Base-by-base conservation (phyloP, 2,797 vertebrate species). In the Vultur gryphus region DNA sequence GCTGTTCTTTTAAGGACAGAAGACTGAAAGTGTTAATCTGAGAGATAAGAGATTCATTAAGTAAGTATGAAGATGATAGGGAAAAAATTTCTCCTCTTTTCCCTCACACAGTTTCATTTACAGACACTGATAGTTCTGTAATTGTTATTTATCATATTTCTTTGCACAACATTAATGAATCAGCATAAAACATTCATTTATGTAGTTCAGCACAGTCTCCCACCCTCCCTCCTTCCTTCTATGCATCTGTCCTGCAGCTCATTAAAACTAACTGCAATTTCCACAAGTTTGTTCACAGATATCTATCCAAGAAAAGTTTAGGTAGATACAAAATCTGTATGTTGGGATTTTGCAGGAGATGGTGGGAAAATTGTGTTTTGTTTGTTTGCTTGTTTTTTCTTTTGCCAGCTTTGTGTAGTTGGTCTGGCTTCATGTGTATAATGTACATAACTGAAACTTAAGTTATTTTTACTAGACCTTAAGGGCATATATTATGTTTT, bases 71-170 rank as follows among this genome's bases (percentile, higher is more conserved):
- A 73, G 48, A 92, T 64, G 23, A 39, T 14, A 77, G 37, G 35
- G 43, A 93, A 87, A 19, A 75, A 54, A 85, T 78, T 83, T 87
- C 7, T 66, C 8, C 33, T 90, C 58, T 95, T 78, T 78, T 91
- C 57, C 54, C 91, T 84, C 4, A 0, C 54, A 28, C 33, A 52
- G 46, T 91, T 89, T 84, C 90, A 79, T 93, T 88, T 91, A 73
- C 66, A 82, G 70, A 70, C 43, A 31, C 16, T 84, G 35, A 76
- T 55, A 69, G 51, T 72, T 88, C 55, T 82, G 26, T 90, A 89
- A 93, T 76, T 86, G 39, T 90, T 88, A 86, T 90, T 93, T 95
- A 82, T 86, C 33, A 14, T 79, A 90, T 90, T 89, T 96, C 48
- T 89, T 82, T 87, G 43, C 54, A 82, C 39, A 87, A 66, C 59